A percentile compares a stretch with the other conserved stretches of the same genome.
Evolutionary conservation across 23 tunicate genomes (phyloP).

Genomic region (Trididemnum miniatum): DNA sequence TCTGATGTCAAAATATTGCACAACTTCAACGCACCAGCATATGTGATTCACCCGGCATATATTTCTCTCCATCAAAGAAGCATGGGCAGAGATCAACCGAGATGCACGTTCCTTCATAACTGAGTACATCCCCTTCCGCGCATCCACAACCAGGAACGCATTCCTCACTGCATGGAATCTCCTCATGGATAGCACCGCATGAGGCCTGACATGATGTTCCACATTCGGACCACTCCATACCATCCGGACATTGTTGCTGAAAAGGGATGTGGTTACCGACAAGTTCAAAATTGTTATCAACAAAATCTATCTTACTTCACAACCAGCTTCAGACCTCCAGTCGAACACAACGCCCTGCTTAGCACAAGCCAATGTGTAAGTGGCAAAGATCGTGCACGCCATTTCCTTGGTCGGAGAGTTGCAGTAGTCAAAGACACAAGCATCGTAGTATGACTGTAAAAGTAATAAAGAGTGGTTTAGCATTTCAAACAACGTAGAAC

Average conservation of each 20-base stretch:
- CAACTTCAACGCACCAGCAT: conserved; percentile 60
- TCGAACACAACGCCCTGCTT: conserved; percentile 91
- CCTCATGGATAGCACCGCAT: conserved; percentile 93
- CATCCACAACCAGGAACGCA: conserved; percentile 99
- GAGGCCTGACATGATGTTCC: conserved; percentile 91
- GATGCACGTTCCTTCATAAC: conserved; percentile 86
- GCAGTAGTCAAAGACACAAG: conserved; percentile 86
- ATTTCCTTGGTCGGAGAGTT: conserved; percentile 51
- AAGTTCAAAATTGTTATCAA: background rate
- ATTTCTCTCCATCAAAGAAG: conserved; percentile 76
- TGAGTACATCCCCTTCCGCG: conserved; percentile 87
- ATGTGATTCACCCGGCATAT: conserved; percentile 89
- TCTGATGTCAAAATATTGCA: background rate
- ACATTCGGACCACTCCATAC: conserved; percentile 92
- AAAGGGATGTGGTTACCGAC: background rate
- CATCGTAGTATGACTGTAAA: conserved; percentile 85
- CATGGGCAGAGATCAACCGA: conserved; percentile 85
- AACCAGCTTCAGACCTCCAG: conserved; percentile 68
- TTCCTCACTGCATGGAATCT: conserved; percentile 93
- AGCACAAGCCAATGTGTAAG: conserved; percentile 78
- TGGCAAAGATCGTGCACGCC: conserved; percentile 76
- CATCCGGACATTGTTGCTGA: conserved; percentile 62
- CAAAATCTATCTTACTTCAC: conserved; percentile 57
- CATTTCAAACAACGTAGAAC: too few relatives aligned
- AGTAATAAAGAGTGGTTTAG: background rate